Base-by-base conservation (phyloP, 2,797 vertebrate species). In the Buceros bicornis region DNA sequence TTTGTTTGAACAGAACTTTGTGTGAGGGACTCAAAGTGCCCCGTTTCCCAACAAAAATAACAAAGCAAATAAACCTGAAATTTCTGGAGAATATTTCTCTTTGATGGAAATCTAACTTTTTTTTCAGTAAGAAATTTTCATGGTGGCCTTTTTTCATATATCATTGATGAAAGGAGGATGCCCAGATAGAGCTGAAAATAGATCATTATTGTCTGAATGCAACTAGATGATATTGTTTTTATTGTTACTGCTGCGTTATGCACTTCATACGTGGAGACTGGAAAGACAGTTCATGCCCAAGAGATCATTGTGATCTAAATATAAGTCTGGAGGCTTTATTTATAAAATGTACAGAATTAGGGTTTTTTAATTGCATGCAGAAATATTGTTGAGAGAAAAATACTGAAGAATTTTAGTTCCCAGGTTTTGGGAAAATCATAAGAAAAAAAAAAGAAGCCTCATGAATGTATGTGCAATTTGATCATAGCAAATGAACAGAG, bases 231-330 rank as follows among this genome's bases (percentile, higher is more conserved):
- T 84, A 93, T 69, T 83, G 85, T 56, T 83, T 89, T 95, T 88
- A 86, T 91, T 89, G 80, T 88, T 91, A 74, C 65, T 76, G 29
- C 87, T 88, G 72, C 78, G 76, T 81, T 50, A 13, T 57, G 42
- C 18, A 5, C 62, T 94, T 96, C 82, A 85, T 70, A 96, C 93
- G 87, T 84, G 91, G 80, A 89, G 90, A 72, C 58, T 94, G 43
- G 69, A 67, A 95, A 95, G 87, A 87, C 61, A 78, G 84, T 91
- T 93, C 79, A 85, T 60, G 76, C 87, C 79, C 89, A 91, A 91
- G 79, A 95, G 72, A 95, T 94, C 93, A 90, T 65, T 94, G 89
- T 95, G 87, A 95, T 96, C 91, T 93, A 96, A 95, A 95, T 95
- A 85, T 93, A 95, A 84, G 31, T 85, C 87, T 85, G 73, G 79